These are phyloP conservation scores for Emydoidea blandingii DNA, from an alignment of 2,797 vertebrate genomes.

Conservation along the genomic window DNA sequence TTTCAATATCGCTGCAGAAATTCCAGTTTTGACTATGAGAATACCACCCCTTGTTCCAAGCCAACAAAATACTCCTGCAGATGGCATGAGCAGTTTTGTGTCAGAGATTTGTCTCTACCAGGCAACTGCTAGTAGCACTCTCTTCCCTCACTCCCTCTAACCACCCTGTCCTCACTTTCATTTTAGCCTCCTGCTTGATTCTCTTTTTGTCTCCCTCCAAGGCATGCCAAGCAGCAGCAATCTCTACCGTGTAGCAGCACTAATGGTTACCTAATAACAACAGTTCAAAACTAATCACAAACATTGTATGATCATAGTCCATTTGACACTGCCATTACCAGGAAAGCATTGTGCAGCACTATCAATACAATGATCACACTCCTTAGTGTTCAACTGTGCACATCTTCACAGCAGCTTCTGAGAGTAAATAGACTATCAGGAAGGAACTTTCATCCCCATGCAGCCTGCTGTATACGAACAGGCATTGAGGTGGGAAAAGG, in stretches of 20 bases:
- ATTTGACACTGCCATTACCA: neutral
- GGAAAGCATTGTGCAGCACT: neutral
- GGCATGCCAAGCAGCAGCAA: neutral
- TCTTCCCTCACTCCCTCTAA: neutral
- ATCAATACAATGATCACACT: fast-evolving
- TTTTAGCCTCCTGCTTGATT: neutral
- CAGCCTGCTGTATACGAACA: neutral
- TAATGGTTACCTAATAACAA: neutral
- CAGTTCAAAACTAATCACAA: neutral
- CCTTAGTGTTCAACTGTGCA: neutral
- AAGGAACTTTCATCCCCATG: neutral
- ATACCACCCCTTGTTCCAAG: neutral
- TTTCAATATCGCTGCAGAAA: conserved; percentile 1
- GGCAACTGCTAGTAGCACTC: neutral
- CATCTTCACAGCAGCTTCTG: fast-evolving
- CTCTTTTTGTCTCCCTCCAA: neutral
- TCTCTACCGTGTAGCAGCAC: neutral
- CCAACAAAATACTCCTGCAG: neutral
- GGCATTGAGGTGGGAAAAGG: fast-evolving
- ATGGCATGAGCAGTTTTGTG: neutral
- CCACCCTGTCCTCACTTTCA: neutral
- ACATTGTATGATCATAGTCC: neutral
- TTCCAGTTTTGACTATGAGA: conserved; percentile 7
- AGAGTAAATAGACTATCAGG: neutral
- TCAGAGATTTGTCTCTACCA: neutral